Conservation (phyloP, 2,113 vertebrate genomes). For the Odobenus rosmarus region DNA sequence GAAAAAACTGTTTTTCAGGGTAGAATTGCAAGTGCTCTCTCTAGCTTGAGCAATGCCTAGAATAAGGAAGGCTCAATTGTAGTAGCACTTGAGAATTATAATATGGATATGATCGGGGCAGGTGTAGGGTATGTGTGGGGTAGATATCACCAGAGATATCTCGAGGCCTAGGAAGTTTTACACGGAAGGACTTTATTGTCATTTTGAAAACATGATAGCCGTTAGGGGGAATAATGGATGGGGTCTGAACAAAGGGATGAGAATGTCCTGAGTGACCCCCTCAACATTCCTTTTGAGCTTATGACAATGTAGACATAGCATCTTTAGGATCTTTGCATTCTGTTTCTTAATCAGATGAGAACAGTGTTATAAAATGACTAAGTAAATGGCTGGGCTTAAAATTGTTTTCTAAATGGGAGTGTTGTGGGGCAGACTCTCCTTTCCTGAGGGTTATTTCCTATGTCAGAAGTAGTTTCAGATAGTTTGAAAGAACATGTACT, state of each 20-base stretch:
- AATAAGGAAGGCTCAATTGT: not conserved
- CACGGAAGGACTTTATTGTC: not conserved
- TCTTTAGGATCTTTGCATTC: not conserved
- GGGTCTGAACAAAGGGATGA: not conserved
- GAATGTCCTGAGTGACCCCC: not conserved
- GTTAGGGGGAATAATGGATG: not conserved
- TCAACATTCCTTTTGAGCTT: not conserved
- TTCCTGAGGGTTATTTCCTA: not conserved
- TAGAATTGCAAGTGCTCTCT: not conserved
- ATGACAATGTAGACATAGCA: not conserved
- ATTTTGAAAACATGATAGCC: not conserved
- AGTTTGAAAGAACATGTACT: slow-evolving; percentile 55
- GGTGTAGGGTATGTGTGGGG: rapidly evolving
- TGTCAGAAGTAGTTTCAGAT: slow-evolving; percentile 58
- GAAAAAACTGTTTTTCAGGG: slow-evolving; percentile 8
- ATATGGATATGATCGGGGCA: not conserved
- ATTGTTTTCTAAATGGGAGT: not conserved
- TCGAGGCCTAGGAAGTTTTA: not conserved
- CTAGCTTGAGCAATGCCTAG: not conserved
- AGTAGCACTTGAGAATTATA: not conserved
- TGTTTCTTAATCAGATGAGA: slow-evolving; percentile 33
- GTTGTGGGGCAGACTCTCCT: not conserved
- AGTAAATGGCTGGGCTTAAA: not conserved
- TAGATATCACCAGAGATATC: not conserved
- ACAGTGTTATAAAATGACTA: not conserved